Conservation (phyloP, 2,113 vertebrate genomes). For the Misgurnus anguillicaudatus region DNA sequence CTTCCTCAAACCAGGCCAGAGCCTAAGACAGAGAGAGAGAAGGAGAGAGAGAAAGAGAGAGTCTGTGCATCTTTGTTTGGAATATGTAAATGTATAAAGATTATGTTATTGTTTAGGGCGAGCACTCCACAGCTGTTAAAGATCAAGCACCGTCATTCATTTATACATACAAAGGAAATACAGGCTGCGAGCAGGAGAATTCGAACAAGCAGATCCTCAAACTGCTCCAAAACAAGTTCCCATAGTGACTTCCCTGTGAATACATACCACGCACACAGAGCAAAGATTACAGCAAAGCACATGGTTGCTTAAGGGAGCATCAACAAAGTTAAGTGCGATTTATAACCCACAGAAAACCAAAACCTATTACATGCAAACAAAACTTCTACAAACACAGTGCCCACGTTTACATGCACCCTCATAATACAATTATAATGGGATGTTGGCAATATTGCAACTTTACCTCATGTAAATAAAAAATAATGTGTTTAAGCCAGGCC, state of each 20-base stretch:
- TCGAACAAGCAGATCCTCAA: slow-evolving; percentile 79
- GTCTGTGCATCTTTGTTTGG: background rate
- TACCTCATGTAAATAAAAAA: no score
- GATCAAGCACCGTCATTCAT: background rate
- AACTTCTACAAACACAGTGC: background rate
- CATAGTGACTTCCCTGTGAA: slow-evolving; percentile 78
- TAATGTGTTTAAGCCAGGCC: no score
- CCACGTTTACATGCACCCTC: no score
- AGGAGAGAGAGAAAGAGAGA: background rate
- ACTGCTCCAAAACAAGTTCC: slow-evolving; percentile 79
- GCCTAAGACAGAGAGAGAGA: slow-evolving; percentile 59
- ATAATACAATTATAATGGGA: no score
- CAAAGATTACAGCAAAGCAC: background rate
- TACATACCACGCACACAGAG: slow-evolving; percentile 9
- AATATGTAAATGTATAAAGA: background rate
- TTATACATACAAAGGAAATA: slow-evolving; percentile 78
- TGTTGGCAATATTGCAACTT: no score
- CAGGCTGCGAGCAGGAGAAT: slow-evolving; percentile 79
- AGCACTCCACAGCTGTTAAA: slow-evolving; percentile 19
- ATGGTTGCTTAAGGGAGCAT: background rate
- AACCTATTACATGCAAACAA: background rate
- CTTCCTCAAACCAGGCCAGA: slow-evolving; percentile 81
- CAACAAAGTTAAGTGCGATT: slow-evolving; percentile 23
- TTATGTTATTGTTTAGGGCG: background rate
- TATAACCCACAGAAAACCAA: background rate